Conservation (phyloP, 1,140 invertebrate genomes). For the Ditylenchus dipsaci region DNA sequence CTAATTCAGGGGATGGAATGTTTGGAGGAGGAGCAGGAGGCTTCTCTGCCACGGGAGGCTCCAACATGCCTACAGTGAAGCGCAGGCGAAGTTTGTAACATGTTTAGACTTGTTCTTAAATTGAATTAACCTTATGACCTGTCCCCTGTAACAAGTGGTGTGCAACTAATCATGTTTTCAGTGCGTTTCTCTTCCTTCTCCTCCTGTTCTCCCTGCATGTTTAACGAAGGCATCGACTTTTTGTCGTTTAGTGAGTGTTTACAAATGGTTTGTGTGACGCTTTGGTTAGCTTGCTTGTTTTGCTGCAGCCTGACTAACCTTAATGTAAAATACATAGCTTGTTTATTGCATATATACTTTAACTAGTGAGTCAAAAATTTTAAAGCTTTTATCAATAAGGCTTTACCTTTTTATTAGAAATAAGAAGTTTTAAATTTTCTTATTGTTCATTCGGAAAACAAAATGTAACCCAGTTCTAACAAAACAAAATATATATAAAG, state of each 20-base stretch:
- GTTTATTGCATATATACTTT: too few relatives aligned
- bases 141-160: too few relatives aligned
- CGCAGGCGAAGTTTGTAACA: not conserved
- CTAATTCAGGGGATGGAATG: not conserved
- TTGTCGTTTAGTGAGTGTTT: constrained; percentile 23
- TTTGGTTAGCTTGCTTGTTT: not conserved
- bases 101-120: not conserved
- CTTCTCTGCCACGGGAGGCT: not conserved
- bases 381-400: too few relatives aligned
- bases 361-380: too few relatives aligned
- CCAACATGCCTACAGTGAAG: not conserved
- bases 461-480: too few relatives aligned
- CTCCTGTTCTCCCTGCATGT: constrained; percentile 9
- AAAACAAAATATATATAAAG: too few relatives aligned
- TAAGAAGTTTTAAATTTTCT: too few relatives aligned
- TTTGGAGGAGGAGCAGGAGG: not conserved
- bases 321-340: too few relatives aligned
- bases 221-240: not conserved
- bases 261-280: constrained; percentile 15
- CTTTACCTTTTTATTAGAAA: too few relatives aligned
- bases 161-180: constrained; percentile 7
- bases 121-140: too few relatives aligned
- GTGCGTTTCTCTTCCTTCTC: constrained; percentile 22
- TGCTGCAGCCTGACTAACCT: too few relatives aligned
- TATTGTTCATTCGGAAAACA: too few relatives aligned